phyloP scores from a whole-genome alignment of 2,888 invertebrate genomes.

The Malacosoma neustria region DNA sequence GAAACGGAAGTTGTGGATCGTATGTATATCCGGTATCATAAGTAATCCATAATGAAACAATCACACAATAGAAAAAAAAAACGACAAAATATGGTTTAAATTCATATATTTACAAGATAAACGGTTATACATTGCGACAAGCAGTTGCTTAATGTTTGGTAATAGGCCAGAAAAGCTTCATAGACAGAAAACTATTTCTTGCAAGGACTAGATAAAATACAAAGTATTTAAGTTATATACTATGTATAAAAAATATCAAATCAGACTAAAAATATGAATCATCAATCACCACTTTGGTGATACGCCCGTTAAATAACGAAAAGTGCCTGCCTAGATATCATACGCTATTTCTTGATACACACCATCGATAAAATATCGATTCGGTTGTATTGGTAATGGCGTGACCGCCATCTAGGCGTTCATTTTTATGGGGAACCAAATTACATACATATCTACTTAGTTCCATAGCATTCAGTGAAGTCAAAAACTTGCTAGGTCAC shows the following conservation, averaged over 20 bases:
- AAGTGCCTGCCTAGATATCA: neutral
- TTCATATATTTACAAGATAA: slow-evolving; percentile 15
- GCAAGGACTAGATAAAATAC: neutral
- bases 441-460: too few species aligned
- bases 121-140: slow-evolving; percentile 6
- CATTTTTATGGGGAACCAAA: too few species aligned
- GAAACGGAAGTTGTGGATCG: too few species aligned
- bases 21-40: too few species aligned
- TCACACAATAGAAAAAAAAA: neutral
- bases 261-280: neutral
- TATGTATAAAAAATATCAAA: neutral
- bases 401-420: too few species aligned
- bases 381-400: too few species aligned
- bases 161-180: neutral
- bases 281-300: too few species aligned
- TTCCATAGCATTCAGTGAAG: too few species aligned
- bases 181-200: neutral
- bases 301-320: slow-evolving; percentile 1
- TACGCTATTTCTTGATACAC: too few species aligned
- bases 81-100: slow-evolving; percentile 8
- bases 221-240: neutral
- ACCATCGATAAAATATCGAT: too few species aligned
- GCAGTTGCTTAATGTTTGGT: neutral
- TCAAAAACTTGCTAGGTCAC: too few species aligned
- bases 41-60: too few species aligned